These are phyloP conservation scores for Allygus modestus DNA, from an alignment of 2,888 invertebrate species.

Conservation along the genomic window DNA sequence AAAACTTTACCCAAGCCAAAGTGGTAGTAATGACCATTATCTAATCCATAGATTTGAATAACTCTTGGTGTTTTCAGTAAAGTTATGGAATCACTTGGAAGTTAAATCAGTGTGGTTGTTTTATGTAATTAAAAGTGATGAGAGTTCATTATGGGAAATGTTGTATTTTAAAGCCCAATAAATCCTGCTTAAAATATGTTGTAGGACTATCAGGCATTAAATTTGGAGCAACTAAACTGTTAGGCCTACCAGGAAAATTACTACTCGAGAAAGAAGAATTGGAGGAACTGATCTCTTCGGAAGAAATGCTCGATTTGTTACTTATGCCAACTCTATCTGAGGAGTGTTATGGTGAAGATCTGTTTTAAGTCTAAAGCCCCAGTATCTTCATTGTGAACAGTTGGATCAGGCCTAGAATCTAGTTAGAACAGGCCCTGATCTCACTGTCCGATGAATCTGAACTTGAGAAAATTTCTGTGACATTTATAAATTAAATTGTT, in stretches of 20 bases:
- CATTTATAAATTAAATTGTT: background rate
- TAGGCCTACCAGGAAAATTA: no score
- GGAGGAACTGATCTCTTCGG: background rate
- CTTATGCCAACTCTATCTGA: background rate
- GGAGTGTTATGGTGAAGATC: no score
- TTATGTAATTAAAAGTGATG: slow-evolving; percentile 6
- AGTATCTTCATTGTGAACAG: background rate
- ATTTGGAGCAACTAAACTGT: background rate
- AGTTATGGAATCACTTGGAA: slow-evolving; percentile 57
- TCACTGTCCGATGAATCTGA: background rate
- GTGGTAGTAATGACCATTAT: slow-evolving; percentile 49
- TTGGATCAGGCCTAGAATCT: no score
- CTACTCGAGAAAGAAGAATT: background rate
- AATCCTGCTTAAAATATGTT: slow-evolving; percentile 10
- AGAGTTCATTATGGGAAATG: slow-evolving; percentile 22
- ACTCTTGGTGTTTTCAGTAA: slow-evolving; percentile 52
- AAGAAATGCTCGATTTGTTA: background rate
- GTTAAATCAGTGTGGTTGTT: slow-evolving; percentile 36
- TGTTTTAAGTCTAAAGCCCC: background rate
- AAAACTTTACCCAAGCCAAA: slow-evolving; percentile 54
- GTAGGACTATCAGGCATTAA: slow-evolving; percentile 3
- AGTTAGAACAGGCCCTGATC: no score
- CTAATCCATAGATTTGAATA: background rate
- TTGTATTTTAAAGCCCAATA: slow-evolving; percentile 22
- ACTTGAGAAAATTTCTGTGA: background rate